Evolutionary conservation across 2,888 invertebrate genomes (phyloP).

Genomic region (Macaria liturata): DNA sequence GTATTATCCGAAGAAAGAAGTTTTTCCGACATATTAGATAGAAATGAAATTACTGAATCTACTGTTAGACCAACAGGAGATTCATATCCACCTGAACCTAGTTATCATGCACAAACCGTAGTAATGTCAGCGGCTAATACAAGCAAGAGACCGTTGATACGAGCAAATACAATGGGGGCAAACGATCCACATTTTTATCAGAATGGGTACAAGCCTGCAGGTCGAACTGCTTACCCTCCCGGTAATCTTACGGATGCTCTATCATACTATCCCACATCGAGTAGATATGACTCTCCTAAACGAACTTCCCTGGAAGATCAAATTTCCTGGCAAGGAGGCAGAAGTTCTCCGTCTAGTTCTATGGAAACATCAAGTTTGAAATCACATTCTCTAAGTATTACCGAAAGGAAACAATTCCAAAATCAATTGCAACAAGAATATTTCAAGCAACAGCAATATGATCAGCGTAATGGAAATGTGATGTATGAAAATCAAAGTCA

Average conservation of each 20-base stretch:
- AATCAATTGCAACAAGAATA: constrained; percentile 81
- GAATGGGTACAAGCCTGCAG: constrained; percentile 87
- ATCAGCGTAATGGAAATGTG: constrained; percentile 76
- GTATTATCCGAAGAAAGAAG: constrained; percentile 84
- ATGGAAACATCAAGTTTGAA: constrained; percentile 81
- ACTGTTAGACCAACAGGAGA: constrained; percentile 59
- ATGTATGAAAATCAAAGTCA: constrained; percentile 64
- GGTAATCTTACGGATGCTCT: constrained; percentile 91
- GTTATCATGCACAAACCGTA: constrained; percentile 83
- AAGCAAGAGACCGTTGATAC: constrained; percentile 76
- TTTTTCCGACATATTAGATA: constrained; percentile 88
- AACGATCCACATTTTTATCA: constrained; percentile 80
- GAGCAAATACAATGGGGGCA: constrained; percentile 82
- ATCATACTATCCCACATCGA: constrained; percentile 91
- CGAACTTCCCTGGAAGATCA: constrained; percentile 84
- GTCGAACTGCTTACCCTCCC: constrained; percentile 87
- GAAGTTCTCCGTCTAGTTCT: constrained; percentile 85
- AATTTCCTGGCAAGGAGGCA: constrained; percentile 83
- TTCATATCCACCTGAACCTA: constrained; percentile 81
- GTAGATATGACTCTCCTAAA: constrained; percentile 82
- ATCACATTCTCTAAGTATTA: constrained; percentile 83
- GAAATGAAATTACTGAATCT: constrained; percentile 76
- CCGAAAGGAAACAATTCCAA: constrained; percentile 81
- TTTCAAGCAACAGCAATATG: constrained; percentile 80
- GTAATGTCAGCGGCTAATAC: constrained; percentile 68